A percentile compares a stretch with the other conserved stretches of the same genome.
Conservation (phyloP, 2,113 vertebrate species). For the Urocynchramus pylzowi region DNA sequence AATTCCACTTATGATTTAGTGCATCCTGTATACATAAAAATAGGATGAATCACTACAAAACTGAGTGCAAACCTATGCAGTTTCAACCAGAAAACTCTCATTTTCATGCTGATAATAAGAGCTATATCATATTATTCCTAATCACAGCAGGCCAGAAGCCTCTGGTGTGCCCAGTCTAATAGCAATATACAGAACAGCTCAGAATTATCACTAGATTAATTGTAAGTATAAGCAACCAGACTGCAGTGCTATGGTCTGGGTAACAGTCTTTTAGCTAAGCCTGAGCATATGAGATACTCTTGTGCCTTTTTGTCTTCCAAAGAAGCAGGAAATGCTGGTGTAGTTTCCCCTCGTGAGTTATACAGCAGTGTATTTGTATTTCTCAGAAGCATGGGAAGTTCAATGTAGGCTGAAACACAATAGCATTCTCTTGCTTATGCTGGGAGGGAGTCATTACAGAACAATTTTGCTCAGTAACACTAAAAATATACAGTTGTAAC, state of each 20-base stretch:
- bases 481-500: not conserved
- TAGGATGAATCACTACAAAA: not conserved
- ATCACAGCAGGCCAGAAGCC: not conserved
- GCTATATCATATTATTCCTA: not conserved
- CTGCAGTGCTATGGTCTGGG: not conserved
- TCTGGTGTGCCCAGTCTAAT: not conserved
- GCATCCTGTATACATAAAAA: not conserved
- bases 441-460: not conserved
- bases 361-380: not conserved
- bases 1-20: not conserved
- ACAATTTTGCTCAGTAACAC: not conserved
- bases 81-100: not conserved
- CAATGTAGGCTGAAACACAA: not conserved
- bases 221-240: not conserved
- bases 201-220: not conserved
- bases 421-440: not conserved
- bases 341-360: not conserved
- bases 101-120: not conserved
- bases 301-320: not conserved
- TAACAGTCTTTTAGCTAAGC: not conserved
- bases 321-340: not conserved
- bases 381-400: not conserved
- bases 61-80: not conserved
- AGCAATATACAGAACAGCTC: not conserved
- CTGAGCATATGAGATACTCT: not conserved